These are phyloP conservation scores for Eristalinus sepulchralis DNA, from an alignment of 2,888 invertebrate genomes.

Conservation along the genomic window DNA sequence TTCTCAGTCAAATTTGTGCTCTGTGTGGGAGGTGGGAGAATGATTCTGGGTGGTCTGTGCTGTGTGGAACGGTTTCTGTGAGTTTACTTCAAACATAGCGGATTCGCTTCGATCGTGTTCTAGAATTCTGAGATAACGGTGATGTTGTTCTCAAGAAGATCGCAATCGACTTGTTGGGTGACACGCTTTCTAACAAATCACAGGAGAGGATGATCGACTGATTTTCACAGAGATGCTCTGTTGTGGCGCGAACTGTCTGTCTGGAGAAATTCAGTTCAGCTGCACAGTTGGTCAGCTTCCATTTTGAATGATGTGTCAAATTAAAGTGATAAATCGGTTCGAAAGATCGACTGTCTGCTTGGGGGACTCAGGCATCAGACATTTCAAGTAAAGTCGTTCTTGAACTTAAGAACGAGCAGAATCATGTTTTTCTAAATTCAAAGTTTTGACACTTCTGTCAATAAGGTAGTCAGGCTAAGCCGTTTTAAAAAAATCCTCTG, in stretches of 20 bases:
- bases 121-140: not conserved
- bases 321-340: not conserved
- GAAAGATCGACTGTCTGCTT: not conserved
- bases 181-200: not conserved
- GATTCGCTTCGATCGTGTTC: not conserved
- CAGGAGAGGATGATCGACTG: not conserved
- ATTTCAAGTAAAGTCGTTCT: no score
- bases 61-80: not conserved
- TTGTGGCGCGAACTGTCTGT: not conserved
- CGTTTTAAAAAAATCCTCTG: no score
- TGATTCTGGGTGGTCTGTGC: not conserved
- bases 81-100: not conserved
- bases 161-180: not conserved
- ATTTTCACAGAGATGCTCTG: not conserved
- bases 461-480: no score
- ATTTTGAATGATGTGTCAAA: not conserved
- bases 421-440: no score
- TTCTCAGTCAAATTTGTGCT: not conserved
- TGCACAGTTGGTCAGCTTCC: not conserved
- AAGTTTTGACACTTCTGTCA: no score
- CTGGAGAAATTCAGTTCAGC: not conserved
- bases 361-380: no score
- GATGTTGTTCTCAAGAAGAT: not conserved
- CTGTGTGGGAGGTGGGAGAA: not conserved
- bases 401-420: no score